Percentiles rank a stretch among this genome's conserved stretches.
phyloP scores from a whole-genome alignment of 2,888 invertebrate genomes.

The Lithophane leautieri region DNA sequence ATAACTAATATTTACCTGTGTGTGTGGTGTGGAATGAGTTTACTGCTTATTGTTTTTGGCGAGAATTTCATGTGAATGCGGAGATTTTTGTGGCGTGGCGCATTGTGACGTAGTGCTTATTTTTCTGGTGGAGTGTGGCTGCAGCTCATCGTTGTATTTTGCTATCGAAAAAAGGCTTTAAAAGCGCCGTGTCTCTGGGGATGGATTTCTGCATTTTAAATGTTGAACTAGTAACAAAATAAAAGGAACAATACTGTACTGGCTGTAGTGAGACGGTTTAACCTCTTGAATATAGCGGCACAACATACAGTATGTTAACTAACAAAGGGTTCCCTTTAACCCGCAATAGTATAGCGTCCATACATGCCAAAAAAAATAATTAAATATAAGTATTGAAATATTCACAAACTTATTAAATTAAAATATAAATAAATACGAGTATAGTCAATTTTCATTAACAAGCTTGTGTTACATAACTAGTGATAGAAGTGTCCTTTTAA shows the following conservation, averaged over 20 bases:
- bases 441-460: too few relatives aligned
- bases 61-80: conserved; percentile 38
- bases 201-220: conserved; percentile 14
- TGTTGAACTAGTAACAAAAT: conserved; percentile 22
- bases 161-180: not conserved
- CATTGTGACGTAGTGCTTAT: conserved; percentile 47
- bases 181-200: conserved; percentile 3
- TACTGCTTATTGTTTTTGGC: conserved; percentile 59
- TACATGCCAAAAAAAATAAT: too few relatives aligned
- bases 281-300: not conserved
- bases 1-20: conserved; percentile 77
- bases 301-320: too few relatives aligned
- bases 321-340: too few relatives aligned
- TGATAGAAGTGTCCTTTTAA: too few relatives aligned
- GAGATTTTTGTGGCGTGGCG: conserved; percentile 45
- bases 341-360: too few relatives aligned
- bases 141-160: conserved; percentile 20
- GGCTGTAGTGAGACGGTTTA: not conserved
- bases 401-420: too few relatives aligned
- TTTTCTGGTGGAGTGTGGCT: conserved; percentile 2
- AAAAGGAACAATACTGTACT: not conserved
- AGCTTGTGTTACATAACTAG: too few relatives aligned
- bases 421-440: too few relatives aligned
- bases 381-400: too few relatives aligned
- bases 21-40: conserved; percentile 57